Evolutionary conservation across 1,140 invertebrate species (phyloP).

Genomic region (Pogonomyrmex barbatus): DNA sequence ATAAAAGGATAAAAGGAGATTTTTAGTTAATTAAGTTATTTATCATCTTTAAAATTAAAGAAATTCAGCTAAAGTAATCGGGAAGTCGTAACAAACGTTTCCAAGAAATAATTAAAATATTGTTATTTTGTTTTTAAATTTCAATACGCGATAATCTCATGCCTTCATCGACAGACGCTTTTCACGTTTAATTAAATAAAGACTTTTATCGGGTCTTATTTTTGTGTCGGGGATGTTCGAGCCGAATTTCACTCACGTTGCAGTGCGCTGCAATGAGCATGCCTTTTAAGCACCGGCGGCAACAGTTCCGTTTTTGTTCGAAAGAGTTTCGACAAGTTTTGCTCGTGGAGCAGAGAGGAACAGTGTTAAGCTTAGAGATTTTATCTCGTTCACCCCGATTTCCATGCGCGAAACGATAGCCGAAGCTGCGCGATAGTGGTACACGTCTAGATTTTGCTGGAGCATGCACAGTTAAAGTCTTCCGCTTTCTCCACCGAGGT

Average conservation of each 20-base stretch:
- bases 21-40: conserved; percentile 13
- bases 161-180: background rate
- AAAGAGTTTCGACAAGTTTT: conserved; percentile 38
- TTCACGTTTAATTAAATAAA: conserved; percentile 31
- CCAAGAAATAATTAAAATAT: background rate
- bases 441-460: background rate
- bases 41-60: background rate
- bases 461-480: conserved; percentile 46
- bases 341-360: conserved; percentile 10
- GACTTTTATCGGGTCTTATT: background rate
- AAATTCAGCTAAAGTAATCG: background rate
- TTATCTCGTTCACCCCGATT: conserved; percentile 53
- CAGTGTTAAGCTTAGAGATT: conserved; percentile 43
- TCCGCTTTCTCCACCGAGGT: background rate
- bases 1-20: background rate
- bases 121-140: background rate
- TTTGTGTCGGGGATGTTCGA: background rate
- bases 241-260: conserved; percentile 18
- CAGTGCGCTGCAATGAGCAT: background rate
- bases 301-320: conserved; percentile 20
- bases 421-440: background rate
- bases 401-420: conserved; percentile 14
- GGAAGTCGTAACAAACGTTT: background rate
- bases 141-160: background rate
- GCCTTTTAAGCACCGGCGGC: conserved; percentile 12